Conservation (phyloP, 1,140 invertebrate genomes). For the Pseudomyrmex gracilis region DNA sequence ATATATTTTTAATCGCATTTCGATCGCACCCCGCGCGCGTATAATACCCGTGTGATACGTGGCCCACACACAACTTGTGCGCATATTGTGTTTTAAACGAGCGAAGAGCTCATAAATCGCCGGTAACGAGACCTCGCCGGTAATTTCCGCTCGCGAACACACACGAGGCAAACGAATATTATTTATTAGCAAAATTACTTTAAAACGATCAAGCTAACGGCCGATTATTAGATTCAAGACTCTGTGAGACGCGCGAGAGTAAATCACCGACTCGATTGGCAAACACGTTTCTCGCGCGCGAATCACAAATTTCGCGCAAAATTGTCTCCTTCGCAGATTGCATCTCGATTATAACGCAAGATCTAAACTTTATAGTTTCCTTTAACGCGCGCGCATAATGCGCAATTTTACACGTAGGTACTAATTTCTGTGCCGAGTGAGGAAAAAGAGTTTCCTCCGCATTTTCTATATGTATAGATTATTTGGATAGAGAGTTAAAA, state of each 20-base stretch:
- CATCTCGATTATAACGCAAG: background rate
- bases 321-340: background rate
- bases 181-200: constrained; percentile 67
- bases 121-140: constrained; percentile 59
- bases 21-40: background rate
- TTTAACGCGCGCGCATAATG: no score
- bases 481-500: no score
- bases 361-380: no score
- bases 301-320: background rate
- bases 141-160: constrained; percentile 56
- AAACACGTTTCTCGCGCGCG: background rate
- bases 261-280: constrained; percentile 32
- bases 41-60: constrained; percentile 14
- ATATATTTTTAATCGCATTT: constrained; percentile 29
- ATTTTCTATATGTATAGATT: no score
- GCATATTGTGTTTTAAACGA: constrained; percentile 68
- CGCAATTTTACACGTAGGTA: no score
- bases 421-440: no score
- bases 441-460: no score
- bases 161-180: constrained; percentile 60
- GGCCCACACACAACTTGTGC: constrained; percentile 34
- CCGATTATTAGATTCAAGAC: constrained; percentile 40
- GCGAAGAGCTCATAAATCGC: constrained; percentile 70
- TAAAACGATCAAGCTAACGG: constrained; percentile 40
- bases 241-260: constrained; percentile 48